Conservation (phyloP, 2,113 vertebrate genomes). For the Tragelaphus scriptus region DNA sequence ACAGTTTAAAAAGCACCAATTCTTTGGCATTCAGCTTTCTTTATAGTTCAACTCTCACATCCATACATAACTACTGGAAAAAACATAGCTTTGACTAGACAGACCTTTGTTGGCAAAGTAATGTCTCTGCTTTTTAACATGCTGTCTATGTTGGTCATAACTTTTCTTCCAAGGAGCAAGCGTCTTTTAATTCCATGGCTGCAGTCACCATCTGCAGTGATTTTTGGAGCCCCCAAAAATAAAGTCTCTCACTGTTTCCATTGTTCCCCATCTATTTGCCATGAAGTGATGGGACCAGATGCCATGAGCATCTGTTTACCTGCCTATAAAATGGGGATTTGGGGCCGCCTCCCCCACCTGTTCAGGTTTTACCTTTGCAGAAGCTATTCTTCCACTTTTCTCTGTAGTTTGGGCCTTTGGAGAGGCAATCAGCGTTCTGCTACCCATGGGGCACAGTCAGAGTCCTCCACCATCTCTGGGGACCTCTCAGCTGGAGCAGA, state of each 20-base stretch:
- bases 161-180: not conserved
- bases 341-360: not conserved
- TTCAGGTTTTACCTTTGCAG: not conserved
- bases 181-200: not conserved
- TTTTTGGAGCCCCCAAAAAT: not conserved
- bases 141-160: not conserved
- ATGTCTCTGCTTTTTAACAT: not conserved
- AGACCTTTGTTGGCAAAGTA: not conserved
- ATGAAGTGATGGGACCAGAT: not conserved
- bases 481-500: not conserved
- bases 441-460: not conserved
- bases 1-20: not conserved
- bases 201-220: not conserved
- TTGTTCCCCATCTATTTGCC: not conserved
- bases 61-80: not conserved
- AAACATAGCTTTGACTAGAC: not conserved
- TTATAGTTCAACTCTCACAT: not conserved
- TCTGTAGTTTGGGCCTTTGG: not conserved
- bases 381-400: not conserved
- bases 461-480: not conserved
- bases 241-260: not conserved
- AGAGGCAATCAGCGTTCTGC: not conserved
- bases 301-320: not conserved
- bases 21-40: rapidly evolving
- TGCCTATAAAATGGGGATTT: not conserved